Conservation (phyloP, 2,113 vertebrate genomes). For the Carollia perspicillata region DNA sequence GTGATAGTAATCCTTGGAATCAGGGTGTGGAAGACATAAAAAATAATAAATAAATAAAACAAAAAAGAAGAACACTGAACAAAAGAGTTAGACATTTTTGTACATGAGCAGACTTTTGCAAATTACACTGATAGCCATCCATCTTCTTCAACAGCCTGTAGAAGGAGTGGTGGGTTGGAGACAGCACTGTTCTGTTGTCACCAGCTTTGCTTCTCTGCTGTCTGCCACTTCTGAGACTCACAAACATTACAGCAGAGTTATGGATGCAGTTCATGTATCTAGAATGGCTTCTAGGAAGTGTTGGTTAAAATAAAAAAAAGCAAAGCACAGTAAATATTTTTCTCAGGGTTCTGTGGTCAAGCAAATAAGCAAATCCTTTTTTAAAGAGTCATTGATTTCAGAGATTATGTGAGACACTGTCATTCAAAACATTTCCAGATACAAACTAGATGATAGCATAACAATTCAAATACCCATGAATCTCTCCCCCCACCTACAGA, state of each 20-base stretch:
- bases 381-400: conserved; percentile 48
- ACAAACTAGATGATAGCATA: conserved; percentile 48
- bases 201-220: neutral
- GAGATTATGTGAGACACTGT: neutral
- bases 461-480: conserved; percentile 36
- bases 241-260: neutral
- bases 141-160: neutral
- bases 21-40: no score
- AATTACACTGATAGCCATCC: neutral
- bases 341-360: neutral
- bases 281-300: neutral
- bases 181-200: neutral
- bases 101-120: conserved; percentile 11
- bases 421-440: conserved; percentile 48
- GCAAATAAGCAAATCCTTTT: neutral
- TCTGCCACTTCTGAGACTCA: conserved; percentile 5
- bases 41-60: neutral
- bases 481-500: neutral
- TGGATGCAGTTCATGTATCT: neutral
- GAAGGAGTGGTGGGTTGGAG: neutral
- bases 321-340: neutral
- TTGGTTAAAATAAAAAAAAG: neutral
- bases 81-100: neutral
- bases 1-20: no score
- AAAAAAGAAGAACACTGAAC: conserved; percentile 25